Percentiles rank a stretch among this genome's conserved stretches.
These are phyloP conservation scores for Cacatua alba DNA, from an alignment of 2,113 vertebrate species.

Conservation along the genomic window DNA sequence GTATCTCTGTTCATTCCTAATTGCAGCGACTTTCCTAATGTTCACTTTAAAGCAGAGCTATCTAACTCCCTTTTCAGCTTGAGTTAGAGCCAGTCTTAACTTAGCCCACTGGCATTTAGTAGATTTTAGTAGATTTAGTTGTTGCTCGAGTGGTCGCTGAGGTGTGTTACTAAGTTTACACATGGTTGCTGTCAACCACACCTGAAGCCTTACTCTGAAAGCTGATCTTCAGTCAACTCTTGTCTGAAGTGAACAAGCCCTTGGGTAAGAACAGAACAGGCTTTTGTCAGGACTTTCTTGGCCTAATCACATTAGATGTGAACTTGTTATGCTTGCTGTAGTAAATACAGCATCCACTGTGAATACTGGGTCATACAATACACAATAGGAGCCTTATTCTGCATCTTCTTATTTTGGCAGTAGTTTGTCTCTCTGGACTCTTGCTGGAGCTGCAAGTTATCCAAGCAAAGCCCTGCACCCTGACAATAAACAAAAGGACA, in stretches of 20 bases:
- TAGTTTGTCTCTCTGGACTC: background rate
- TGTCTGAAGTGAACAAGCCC: background rate
- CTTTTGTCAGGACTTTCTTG: background rate
- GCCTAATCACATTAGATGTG: background rate
- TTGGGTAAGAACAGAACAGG: background rate
- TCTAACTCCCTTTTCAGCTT: background rate
- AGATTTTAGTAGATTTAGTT: background rate
- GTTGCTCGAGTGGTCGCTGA: background rate
- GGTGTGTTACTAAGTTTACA: rapidly evolving
- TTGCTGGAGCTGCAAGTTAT: background rate
- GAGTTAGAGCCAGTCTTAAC: background rate
- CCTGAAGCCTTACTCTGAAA: background rate
- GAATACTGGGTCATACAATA: rapidly evolving
- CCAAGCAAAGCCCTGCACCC: background rate
- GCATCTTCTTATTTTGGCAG: background rate
- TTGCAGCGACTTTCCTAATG: background rate
- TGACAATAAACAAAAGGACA: background rate
- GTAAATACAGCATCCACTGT: background rate
- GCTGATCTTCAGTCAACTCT: background rate
- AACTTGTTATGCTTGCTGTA: background rate
- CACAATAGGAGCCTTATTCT: background rate
- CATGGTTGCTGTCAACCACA: background rate
- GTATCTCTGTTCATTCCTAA: background rate
- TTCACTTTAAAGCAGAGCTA: background rate
- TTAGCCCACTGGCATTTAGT: too few species aligned